Evolutionary conservation across 2,888 invertebrate species (phyloP).

Genomic region (Acrobasis suavella): DNA sequence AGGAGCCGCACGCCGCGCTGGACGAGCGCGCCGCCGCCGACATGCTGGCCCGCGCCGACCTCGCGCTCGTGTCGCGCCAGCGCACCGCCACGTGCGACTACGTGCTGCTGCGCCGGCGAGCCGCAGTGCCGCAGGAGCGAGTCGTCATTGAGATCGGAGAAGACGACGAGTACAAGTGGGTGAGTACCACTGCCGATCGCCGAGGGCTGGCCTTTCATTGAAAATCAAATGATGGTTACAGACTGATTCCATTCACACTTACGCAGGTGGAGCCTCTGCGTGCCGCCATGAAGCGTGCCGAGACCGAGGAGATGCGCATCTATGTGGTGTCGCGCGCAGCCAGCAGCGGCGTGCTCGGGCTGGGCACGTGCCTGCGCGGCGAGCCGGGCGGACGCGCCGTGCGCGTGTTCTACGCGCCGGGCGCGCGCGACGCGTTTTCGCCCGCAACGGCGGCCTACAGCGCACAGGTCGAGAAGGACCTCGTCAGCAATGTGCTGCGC

Average conservation of each 20-base stretch:
- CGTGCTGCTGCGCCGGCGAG: constrained; percentile 84
- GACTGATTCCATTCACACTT: neutral
- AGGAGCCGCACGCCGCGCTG: constrained; percentile 82
- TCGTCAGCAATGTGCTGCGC: constrained; percentile 92
- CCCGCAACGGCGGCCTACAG: constrained; percentile 81
- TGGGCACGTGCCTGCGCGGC: constrained; percentile 94
- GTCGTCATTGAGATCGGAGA: constrained; percentile 86
- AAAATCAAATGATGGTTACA: too few relatives aligned
- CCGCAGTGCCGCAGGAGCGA: constrained; percentile 53
- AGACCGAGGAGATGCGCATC: constrained; percentile 83
- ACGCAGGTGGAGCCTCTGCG: constrained; percentile 90
- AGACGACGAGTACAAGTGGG: constrained; percentile 72
- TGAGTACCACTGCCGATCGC: neutral
- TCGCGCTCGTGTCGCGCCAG: constrained; percentile 75
- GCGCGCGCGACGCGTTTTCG: constrained; percentile 83
- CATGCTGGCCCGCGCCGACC: constrained; percentile 53
- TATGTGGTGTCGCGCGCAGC: constrained; percentile 87
- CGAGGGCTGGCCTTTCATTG: too few relatives aligned
- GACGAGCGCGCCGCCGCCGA: constrained; percentile 65
- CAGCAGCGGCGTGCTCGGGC: constrained; percentile 90
- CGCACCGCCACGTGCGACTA: constrained; percentile 84
- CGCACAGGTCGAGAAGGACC: constrained; percentile 87
- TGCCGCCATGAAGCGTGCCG: constrained; percentile 85
- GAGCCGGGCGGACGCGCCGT: constrained; percentile 92
- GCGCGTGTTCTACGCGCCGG: constrained; percentile 88